Base-by-base conservation (phyloP, 2,888 invertebrate species). In the Cistogaster globosa region DNA sequence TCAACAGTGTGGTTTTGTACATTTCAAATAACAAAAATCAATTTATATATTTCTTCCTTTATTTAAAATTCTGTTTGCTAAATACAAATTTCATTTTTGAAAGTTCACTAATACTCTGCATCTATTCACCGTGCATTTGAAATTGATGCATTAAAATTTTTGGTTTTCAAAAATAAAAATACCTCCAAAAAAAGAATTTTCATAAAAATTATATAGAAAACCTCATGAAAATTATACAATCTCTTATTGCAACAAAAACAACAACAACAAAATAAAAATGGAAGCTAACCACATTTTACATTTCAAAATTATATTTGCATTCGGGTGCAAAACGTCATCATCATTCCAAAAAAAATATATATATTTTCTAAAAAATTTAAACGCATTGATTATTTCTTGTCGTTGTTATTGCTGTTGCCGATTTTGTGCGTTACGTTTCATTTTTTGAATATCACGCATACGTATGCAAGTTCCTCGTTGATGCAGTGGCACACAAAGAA, bases 241-340 rank as follows among this genome's bases (percentile, higher is more conserved):
- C 69, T 65, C 71, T 76, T 65, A 76, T 38, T 76, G 45, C 38
- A 65, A 53, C 32, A 71, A n/a, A n/a, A n/a, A n/a, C n/a, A n/a
- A n/a, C 26, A 26, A 26, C 26, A 26, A 26, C 26, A 26, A 26
- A 26, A 26, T 26, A 38, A 51, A 65, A 63, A 38, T 57, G 14
- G 12, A 12, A 42, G 42, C 36, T 85, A 75, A 82, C 84, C 85
- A 60, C 85, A 85, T 82, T 85, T 85, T 85, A 82, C 81, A 82
- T 82, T 78, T 85, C 69, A 65, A 85, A 82, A 85, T 82, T 82
- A 75, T 85, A 78, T 82, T 75, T 82, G 74, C 69, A 82, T 67
- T 69, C 65, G 69, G 62, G 76, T 80, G 75, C 32, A 53, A 58
- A 75, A 48, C 63, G 42, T 42, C 53, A 81, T 72, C 20, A 72